Evolutionary conservation across 2,888 invertebrate species (phyloP), one percentile per base, ranked within the genome.

Genomic region (Heliconius charithonia): DNA sequence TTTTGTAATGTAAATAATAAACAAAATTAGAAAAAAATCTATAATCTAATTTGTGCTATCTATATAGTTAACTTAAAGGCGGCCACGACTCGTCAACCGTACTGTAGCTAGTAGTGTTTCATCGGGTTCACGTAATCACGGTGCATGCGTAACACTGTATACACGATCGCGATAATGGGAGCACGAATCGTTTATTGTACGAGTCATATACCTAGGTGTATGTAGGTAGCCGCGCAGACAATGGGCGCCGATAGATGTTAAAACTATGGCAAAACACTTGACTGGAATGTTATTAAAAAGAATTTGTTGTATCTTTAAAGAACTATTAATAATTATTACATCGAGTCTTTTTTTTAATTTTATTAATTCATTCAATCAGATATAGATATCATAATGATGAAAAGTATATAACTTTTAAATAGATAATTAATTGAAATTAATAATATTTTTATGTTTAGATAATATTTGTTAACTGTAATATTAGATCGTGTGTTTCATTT

Each of bases 101-200:
- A 59, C 59, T 59, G n/a, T n/a, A 59, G 10, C 59, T n/a, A 59
- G 59, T 51, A 51, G 51, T 45, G 65, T 71, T 71, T 71, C 77
- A 71, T 77, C 62, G 75, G 41, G 29, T 72, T 77, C 79, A 76
- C 79, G 79, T 76, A 79, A 79, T 73, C 76, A 67, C 62, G 65
- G 76, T 69, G 79, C 76, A 79, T 74, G 79, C 79, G 79, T 76
- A 79, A 76, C 79, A 45, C 67, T 74, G 69, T 66, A 25, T 62
- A 79, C 79, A 79, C 79, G 79, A 79, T 79, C 79, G 76, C 76
- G 73, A 74, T 79, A 79, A 79, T 76, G 76, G 59, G 69, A 45
- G 73, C 76, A 63, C 73, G 76, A 56, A 76, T 69, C 62, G 79
- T 76, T 74, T 76, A 79, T 79, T 79, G 76, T 71, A 76, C 51